phyloP scores from a whole-genome alignment of 2,113 vertebrate genomes.

The Hystrix cristata region DNA sequence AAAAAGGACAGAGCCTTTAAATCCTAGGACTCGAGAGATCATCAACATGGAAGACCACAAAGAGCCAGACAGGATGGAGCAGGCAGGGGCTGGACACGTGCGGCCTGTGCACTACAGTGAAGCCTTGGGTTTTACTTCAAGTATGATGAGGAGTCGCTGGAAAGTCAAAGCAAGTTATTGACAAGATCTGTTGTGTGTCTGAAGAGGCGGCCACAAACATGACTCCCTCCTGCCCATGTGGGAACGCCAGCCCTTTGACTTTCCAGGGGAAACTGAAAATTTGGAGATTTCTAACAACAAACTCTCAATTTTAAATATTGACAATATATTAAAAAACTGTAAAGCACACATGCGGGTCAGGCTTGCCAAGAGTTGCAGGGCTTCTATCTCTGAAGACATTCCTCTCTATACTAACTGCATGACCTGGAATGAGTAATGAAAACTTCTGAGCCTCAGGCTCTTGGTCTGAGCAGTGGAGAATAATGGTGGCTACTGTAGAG shows the following conservation, averaged over 20 bases:
- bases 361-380: neutral
- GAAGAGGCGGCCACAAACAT: neutral
- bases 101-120: neutral
- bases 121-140: neutral
- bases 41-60: neutral
- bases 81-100: neutral
- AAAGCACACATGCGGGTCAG: neutral
- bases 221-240: neutral
- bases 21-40: neutral
- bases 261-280: neutral
- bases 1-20: neutral
- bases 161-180: neutral
- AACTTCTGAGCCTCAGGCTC: neutral
- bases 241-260: neutral
- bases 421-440: neutral
- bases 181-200: neutral
- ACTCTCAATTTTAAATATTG: conserved; percentile 13
- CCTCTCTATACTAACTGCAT: neutral
- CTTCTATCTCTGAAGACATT: neutral
- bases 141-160: neutral
- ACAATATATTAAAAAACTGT: neutral
- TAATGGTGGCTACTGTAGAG: neutral
- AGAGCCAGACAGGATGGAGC: neutral
- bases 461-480: neutral
- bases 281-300: neutral